phyloP scores from a whole-genome alignment of 2,888 invertebrate species.

The Agonopterix subpropinquella region DNA sequence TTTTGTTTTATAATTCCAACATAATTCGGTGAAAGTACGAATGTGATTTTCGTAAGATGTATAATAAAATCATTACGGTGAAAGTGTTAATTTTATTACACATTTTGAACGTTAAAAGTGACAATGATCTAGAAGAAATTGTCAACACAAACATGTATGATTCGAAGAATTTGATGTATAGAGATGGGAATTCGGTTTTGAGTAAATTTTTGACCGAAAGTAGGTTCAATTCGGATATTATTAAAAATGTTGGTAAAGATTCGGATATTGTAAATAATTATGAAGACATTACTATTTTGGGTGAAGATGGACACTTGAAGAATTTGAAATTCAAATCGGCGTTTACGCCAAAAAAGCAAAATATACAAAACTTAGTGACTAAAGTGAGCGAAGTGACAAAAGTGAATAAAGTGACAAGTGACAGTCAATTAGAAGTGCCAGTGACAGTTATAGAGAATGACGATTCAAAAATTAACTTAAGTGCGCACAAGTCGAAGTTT shows the following conservation, averaged over 20 bases:
- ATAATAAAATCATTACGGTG: conserved; percentile 8
- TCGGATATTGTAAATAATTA: conserved; percentile 43
- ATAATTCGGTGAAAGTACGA: conserved; percentile 9
- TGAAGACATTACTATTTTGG: conserved; percentile 58
- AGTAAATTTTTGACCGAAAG: conserved; percentile 37
- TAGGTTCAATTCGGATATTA: conserved; percentile 33
- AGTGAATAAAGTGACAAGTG: conserved; percentile 18
- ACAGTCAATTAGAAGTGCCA: conserved; percentile 13
- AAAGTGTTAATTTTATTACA: conserved; percentile 29
- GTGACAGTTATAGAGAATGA: conserved; percentile 12
- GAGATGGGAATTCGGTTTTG: conserved; percentile 25
- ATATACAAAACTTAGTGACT: background rate
- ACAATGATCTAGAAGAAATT: conserved; percentile 26
- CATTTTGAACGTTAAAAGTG: conserved; percentile 20
- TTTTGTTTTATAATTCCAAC: conserved; percentile 1
- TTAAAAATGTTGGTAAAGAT: conserved; percentile 34
- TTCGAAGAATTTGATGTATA: conserved; percentile 35
- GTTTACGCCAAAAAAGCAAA: conserved; percentile 9
- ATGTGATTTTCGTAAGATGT: conserved; percentile 14
- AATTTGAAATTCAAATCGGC: conserved; percentile 55
- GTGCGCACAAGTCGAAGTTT: conserved; percentile 71
- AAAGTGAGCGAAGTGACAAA: background rate
- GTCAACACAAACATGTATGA: conserved; percentile 36
- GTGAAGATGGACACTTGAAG: conserved; percentile 47
- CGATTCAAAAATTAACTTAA: conserved; percentile 14